Percentiles rank a stretch among this genome's conserved stretches.
Evolutionary conservation across 1,140 invertebrate genomes (phyloP).

Genomic region (Polyergus mexicanus): DNA sequence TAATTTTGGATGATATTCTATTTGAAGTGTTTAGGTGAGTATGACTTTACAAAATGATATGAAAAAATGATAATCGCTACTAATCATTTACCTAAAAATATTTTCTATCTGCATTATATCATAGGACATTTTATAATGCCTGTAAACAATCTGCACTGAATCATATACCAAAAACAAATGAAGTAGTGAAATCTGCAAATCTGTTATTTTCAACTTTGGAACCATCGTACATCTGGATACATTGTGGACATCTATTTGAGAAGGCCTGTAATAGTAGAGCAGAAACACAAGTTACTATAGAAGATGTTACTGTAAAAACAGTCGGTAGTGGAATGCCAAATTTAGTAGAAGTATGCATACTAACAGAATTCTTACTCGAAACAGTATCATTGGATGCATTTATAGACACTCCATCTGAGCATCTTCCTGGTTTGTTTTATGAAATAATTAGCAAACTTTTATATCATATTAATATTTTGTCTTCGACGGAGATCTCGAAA

Average conservation of each 20-base stretch:
- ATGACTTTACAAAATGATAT: background rate
- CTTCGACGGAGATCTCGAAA: constrained; percentile 89
- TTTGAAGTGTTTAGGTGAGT: constrained; percentile 93
- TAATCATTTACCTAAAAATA: constrained; percentile 17
- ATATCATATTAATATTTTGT: constrained; percentile 87
- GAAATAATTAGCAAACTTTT: constrained; percentile 89
- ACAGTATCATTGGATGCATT: constrained; percentile 93
- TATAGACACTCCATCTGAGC: constrained; percentile 92
- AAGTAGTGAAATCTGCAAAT: constrained; percentile 94
- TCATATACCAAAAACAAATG: constrained; percentile 83
- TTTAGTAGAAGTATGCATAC: constrained; percentile 89
- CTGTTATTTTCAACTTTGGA: constrained; percentile 95
- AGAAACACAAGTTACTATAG: constrained; percentile 70
- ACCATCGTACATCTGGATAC: constrained; percentile 95
- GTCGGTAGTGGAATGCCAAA: constrained; percentile 89
- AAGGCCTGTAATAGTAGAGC: constrained; percentile 87
- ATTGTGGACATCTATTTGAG: constrained; percentile 91
- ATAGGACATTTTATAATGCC: constrained; percentile 87
- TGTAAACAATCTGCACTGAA: constrained; percentile 77
- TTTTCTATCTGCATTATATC: constrained; percentile 48
- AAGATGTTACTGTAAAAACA: constrained; percentile 81
- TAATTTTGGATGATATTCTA: constrained; percentile 94
- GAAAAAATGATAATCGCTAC: background rate
- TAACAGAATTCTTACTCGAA: constrained; percentile 93
- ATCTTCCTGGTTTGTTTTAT: constrained; percentile 91